phyloP scores from a whole-genome alignment of 1,140 invertebrate genomes.

The Macrobrachium rosenbergii region DNA sequence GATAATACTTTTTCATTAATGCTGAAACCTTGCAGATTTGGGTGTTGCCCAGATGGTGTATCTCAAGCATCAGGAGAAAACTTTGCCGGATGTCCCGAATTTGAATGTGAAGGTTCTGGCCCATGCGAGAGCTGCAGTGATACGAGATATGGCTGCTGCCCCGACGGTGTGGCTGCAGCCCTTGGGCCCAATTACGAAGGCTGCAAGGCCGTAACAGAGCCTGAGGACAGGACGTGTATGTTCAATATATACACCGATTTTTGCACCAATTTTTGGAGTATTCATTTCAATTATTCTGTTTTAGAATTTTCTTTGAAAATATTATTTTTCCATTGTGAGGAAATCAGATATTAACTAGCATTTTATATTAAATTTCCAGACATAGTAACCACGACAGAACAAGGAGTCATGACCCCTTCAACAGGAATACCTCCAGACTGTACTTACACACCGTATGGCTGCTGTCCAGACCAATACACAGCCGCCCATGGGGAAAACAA shows the following conservation, averaged over 20 bases:
- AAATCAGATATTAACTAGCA: neutral
- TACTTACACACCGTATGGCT: constrained; percentile 82
- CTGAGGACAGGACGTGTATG: too few relatives aligned
- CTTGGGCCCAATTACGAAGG: neutral
- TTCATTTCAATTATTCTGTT: too few relatives aligned
- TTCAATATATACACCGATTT: too few relatives aligned
- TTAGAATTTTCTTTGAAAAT: too few relatives aligned
- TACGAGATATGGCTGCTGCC: constrained; percentile 35
- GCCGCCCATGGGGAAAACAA: constrained; percentile 85
- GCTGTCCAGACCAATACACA: constrained; percentile 88
- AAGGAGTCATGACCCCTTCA: neutral
- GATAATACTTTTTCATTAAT: neutral
- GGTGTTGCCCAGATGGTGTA: constrained; percentile 83
- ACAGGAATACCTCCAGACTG: constrained; percentile 73
- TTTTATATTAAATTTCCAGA: neutral
- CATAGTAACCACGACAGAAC: neutral
- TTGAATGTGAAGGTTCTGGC: neutral
- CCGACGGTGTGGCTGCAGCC: constrained; percentile 50
- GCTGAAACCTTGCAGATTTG: constrained; percentile 71
- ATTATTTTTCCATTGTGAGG: neutral
- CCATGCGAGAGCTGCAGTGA: constrained; percentile 58
- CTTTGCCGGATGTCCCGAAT: constrained; percentile 66
- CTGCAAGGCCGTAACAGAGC: neutral
- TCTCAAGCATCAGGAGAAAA: constrained; percentile 70
- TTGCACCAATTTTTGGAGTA: too few relatives aligned